These are phyloP conservation scores for Anas platyrhynchos DNA, from an alignment of 2,113 vertebrate genomes.

Conservation along the genomic window DNA sequence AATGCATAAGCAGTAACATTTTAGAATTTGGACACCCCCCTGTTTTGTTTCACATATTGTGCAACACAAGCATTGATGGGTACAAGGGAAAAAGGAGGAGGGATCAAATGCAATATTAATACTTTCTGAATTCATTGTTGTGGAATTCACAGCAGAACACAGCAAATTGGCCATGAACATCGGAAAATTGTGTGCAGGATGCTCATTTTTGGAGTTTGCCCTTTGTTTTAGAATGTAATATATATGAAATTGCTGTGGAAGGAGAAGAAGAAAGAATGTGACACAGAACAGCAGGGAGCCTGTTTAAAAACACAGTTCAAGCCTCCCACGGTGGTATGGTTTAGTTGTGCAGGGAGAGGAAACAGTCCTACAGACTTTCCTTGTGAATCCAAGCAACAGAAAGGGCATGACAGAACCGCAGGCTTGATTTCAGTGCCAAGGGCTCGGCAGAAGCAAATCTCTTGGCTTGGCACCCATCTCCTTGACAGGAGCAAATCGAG, in stretches of 20 bases:
- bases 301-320: slow-evolving; percentile 61
- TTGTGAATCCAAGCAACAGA: slow-evolving; percentile 66
- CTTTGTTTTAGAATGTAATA: slow-evolving; percentile 59
- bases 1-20: neutral
- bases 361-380: slow-evolving; percentile 16
- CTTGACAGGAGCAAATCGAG: slow-evolving; percentile 62
- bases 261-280: slow-evolving; percentile 55
- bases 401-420: slow-evolving; percentile 53
- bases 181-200: slow-evolving; percentile 44
- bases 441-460: slow-evolving; percentile 57
- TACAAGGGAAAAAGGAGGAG: neutral
- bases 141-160: slow-evolving; percentile 34
- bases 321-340: slow-evolving; percentile 16
- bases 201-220: slow-evolving; percentile 53
- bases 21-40: neutral
- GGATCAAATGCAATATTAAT: neutral
- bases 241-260: slow-evolving; percentile 61
- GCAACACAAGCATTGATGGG: neutral
- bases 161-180: slow-evolving; percentile 56
- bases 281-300: slow-evolving; percentile 57
- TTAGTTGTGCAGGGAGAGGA: slow-evolving; percentile 19
- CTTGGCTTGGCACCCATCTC: slow-evolving; percentile 60
- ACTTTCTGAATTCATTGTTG: slow-evolving; percentile 10
- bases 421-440: slow-evolving; percentile 61
- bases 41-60: neutral